Evolutionary conservation across 2,888 invertebrate genomes (phyloP).

Genomic region (Cartodere bifasciata): DNA sequence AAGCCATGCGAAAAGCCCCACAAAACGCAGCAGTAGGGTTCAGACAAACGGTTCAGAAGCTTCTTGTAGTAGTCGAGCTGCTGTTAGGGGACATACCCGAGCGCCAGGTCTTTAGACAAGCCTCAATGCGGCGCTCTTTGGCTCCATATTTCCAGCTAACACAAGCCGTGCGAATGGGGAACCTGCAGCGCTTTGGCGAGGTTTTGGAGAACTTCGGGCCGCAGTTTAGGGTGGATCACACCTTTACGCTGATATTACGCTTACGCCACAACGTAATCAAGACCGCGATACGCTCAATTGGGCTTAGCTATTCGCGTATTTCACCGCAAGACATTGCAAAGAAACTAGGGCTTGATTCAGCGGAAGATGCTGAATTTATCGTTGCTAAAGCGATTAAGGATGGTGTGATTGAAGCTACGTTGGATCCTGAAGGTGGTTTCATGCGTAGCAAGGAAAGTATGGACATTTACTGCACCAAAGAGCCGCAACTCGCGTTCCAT

Average conservation of each 20-base stretch:
- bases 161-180: conserved; percentile 91
- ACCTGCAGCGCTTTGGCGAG: conserved; percentile 86
- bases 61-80: conserved; percentile 89
- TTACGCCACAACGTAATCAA: conserved; percentile 98
- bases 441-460: conserved; percentile 97
- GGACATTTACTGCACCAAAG: conserved; percentile 92
- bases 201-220: conserved; percentile 83
- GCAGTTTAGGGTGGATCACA: conserved; percentile 88
- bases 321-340: conserved; percentile 89
- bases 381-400: conserved; percentile 97
- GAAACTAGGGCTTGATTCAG: conserved; percentile 86
- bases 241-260: conserved; percentile 89
- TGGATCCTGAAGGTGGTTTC: conserved; percentile 90
- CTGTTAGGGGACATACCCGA: conserved; percentile 97
- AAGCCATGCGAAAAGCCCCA: conserved; percentile 91
- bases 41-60: conserved; percentile 91
- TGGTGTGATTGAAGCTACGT: conserved; percentile 94
- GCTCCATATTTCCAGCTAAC: conserved; percentile 96
- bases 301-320: conserved; percentile 90
- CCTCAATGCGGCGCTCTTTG: conserved; percentile 75
- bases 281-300: conserved; percentile 93
- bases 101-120: conserved; percentile 85
- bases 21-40: conserved; percentile 98
- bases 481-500: conserved; percentile 92
- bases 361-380: conserved; percentile 98